Evolutionary conservation across 2,797 vertebrate species (phyloP).

Genomic region (Cossypha heuglini): DNA sequence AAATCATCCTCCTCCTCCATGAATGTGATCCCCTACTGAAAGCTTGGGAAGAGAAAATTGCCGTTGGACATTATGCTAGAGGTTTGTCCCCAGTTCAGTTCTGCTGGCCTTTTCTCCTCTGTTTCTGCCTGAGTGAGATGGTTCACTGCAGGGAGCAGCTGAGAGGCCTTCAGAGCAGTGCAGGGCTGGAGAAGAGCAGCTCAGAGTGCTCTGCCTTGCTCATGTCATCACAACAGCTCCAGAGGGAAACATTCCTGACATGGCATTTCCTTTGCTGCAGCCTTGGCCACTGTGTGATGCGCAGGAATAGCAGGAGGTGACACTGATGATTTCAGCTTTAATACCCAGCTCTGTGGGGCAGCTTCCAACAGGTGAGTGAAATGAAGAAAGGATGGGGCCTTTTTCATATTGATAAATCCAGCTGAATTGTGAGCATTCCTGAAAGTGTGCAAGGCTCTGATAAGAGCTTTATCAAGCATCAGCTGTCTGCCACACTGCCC

Average conservation of each 20-base stretch:
- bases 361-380: constrained; percentile 2
- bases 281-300: not conserved
- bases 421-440: not conserved
- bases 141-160: not conserved
- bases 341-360: not conserved
- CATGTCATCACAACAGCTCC: not conserved
- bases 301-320: not conserved
- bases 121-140: not conserved
- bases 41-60: not conserved
- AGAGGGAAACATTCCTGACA: not conserved
- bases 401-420: not conserved
- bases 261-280: not conserved
- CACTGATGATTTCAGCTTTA: not conserved
- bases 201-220: not conserved
- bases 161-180: not conserved
- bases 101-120: not conserved
- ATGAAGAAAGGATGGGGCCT: not conserved
- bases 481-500: not conserved
- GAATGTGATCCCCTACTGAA: not conserved
- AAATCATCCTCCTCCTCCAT: not conserved
- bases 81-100: not conserved
- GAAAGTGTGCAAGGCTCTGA: not conserved
- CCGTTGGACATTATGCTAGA: not conserved
- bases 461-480: constrained; percentile 33
- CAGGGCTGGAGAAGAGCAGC: not conserved